Base-by-base conservation (phyloP, 2,113 vertebrate species). In the Callipepla californica region DNA sequence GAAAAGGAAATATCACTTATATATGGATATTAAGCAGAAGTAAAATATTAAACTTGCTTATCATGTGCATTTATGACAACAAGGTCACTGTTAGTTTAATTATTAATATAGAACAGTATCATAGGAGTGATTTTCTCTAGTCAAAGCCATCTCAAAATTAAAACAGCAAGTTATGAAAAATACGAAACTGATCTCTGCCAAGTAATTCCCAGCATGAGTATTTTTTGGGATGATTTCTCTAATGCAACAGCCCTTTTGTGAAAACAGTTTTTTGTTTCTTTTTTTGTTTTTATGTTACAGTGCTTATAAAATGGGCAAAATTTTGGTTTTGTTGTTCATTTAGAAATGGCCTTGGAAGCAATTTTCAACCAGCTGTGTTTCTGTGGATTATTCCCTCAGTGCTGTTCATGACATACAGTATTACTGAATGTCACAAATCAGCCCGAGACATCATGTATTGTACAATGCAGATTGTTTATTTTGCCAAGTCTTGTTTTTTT, bases 301-400 rank as follows among this genome's bases (percentile, higher is more conserved):
- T 62, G 22, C 47, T 91, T 72, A 57, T 25, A 62, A 81, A 90
- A 59, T 62, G 28, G 48, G n/a, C 11, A 75, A 80, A 85, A 40
- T 63, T 85, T 80, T 89, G 1, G 72, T 87, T 81, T 89, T 51
- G 67, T 85, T 91, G 34, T 77, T 81, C 25, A 30, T 73, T 91
- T 80, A 74, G 25, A 87, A 82, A 74, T 25, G 25, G 51, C 59
- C 38, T 80, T 92, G 79, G 78, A 92, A 87, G 72, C 38, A 74
- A 44, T 89, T 92, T 89, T 57, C 63, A 87, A n/a, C 42, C 74
- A 92, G 70, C 70, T 96, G 63, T 79, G 69, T 89, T 87, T 82
- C 78, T 93, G 74, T 47, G 45, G 40, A 55, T 94, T 89, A 74
- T 91, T 85, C 81, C 47, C 65, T 73, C 34, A 8, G 36, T 36